Conservation (phyloP, 2,113 vertebrate genomes). For the Aythya baeri region DNA sequence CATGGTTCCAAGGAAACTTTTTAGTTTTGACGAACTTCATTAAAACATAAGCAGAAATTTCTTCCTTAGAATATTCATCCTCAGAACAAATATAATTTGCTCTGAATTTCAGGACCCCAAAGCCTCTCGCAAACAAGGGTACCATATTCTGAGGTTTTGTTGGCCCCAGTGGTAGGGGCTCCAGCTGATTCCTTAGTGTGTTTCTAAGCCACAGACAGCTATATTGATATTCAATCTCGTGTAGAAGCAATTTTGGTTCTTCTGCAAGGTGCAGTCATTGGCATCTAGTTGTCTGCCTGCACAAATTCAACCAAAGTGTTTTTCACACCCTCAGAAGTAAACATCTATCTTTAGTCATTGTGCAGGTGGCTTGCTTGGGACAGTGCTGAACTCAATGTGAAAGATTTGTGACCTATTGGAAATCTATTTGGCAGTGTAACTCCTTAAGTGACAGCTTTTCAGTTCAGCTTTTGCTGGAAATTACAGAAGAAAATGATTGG, state of each 20-base stretch:
- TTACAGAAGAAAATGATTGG: neutral
- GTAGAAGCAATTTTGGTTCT: neutral
- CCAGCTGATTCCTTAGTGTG: neutral
- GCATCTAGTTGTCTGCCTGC: neutral
- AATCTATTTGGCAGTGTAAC: neutral
- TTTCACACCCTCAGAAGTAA: neutral
- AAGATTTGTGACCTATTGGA: neutral
- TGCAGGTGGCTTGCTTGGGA: neutral
- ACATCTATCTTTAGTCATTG: neutral
- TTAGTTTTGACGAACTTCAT: neutral
- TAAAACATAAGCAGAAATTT: neutral
- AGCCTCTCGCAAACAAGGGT: neutral
- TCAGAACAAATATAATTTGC: neutral
- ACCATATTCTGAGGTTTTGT: neutral
- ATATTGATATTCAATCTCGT: neutral
- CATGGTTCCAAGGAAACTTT: neutral
- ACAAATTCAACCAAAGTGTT: neutral
- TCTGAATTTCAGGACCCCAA: neutral
- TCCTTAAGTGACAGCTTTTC: neutral
- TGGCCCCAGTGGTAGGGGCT: neutral
- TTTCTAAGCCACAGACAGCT: neutral
- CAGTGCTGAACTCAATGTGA: neutral
- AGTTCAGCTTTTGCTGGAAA: neutral
- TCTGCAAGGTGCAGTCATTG: neutral
- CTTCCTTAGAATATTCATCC: neutral